These are phyloP conservation scores for Alentia gelatinosa DNA, from an alignment of 2,888 invertebrate genomes.

Conservation along the genomic window DNA sequence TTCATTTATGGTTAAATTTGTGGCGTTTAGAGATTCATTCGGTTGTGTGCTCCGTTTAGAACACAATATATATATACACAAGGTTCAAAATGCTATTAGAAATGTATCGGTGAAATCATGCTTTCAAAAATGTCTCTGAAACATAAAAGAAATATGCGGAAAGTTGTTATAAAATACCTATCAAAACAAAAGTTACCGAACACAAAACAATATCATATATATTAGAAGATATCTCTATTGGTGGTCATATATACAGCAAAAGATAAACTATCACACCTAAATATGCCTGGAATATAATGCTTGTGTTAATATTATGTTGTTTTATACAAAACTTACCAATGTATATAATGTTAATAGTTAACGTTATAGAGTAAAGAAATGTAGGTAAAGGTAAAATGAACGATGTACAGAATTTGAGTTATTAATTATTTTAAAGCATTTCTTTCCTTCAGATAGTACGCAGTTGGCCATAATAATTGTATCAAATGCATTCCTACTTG, in stretches of 20 bases:
- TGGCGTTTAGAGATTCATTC: too few relatives aligned
- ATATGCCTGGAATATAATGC: background rate
- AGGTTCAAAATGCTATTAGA: background rate
- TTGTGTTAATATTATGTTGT: background rate
- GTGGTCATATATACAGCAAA: background rate
- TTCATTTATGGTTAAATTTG: too few relatives aligned
- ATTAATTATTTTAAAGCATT: background rate
- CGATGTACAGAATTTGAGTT: background rate
- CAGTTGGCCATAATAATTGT: too few relatives aligned
- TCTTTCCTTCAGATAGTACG: background rate
- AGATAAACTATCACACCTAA: background rate
- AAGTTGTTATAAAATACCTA: background rate
- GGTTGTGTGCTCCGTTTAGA: background rate
- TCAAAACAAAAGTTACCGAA: background rate
- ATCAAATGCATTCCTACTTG: background rate
- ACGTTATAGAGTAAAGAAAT: background rate
- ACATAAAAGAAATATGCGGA: background rate
- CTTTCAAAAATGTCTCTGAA: background rate
- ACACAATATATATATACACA: background rate
- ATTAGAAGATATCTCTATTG: background rate
- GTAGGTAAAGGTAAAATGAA: background rate
- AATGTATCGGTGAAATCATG: background rate
- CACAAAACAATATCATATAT: background rate
- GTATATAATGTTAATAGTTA: conserved; percentile 34
- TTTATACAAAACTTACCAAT: conserved; percentile 23